These are phyloP conservation scores for Tribolium castaneum DNA, from an alignment of 1,140 invertebrate genomes.

Conservation along the genomic window DNA sequence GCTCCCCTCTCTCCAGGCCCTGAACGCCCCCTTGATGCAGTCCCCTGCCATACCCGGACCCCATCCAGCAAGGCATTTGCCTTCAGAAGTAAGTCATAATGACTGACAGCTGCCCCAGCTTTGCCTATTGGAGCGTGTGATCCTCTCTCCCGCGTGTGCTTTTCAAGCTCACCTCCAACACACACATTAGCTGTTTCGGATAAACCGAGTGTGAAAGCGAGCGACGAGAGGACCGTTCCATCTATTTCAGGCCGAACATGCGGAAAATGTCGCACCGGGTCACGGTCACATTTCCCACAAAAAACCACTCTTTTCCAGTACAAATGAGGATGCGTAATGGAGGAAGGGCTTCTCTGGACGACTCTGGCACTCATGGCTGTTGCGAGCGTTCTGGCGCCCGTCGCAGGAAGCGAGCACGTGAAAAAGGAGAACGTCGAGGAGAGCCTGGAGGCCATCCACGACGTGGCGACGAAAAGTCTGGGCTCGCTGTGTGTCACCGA, in stretches of 20 bases:
- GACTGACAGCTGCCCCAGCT: constrained; percentile 7
- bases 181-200: constrained; percentile 18
- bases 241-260: constrained; percentile 15
- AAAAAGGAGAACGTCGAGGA: constrained; percentile 71
- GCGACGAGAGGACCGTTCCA: constrained; percentile 1
- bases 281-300: neutral
- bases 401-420: constrained; percentile 53
- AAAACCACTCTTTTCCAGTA: constrained; percentile 50
- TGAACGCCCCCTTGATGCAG: constrained; percentile 8
- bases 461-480: constrained; percentile 76
- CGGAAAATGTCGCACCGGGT: constrained; percentile 1
- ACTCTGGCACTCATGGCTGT: constrained; percentile 50
- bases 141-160: constrained; percentile 7
- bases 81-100: constrained; percentile 25
- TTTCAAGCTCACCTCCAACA: constrained; percentile 4
- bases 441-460: constrained; percentile 77
- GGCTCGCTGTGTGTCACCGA: constrained; percentile 78
- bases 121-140: constrained; percentile 25
- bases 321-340: constrained; percentile 62
- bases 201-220: constrained; percentile 29
- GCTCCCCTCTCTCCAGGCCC: neutral
- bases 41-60: neutral
- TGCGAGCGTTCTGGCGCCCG: constrained; percentile 49
- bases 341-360: constrained; percentile 50
- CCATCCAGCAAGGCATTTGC: constrained; percentile 7